A percentile compares a stretch with the other conserved stretches of the same genome.
Conservation (phyloP, 2,888 invertebrate species). For the Archips crataeganus region DNA sequence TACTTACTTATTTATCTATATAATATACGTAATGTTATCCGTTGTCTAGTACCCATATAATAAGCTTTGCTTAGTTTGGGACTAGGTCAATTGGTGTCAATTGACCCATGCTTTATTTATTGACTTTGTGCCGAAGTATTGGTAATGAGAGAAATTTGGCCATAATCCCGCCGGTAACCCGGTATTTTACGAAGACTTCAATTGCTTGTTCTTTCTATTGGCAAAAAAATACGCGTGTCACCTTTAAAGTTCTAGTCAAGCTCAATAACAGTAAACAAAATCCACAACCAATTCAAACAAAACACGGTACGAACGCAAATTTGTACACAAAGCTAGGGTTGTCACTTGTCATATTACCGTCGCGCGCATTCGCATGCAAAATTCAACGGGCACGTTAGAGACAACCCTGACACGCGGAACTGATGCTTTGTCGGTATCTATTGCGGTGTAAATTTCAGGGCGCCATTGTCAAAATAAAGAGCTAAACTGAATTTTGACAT, state of each 20-base stretch:
- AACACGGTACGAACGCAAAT: slow-evolving; percentile 45
- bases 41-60: too few species aligned
- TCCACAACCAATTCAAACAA: slow-evolving; percentile 41
- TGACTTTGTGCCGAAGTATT: too few species aligned
- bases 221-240: background rate
- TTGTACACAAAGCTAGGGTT: slow-evolving; percentile 65
- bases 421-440: slow-evolving; percentile 73
- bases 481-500: background rate
- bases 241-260: background rate
- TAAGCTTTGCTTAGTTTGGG: too few species aligned
- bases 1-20: too few species aligned
- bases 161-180: too few species aligned
- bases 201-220: too few species aligned
- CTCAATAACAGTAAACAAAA: background rate
- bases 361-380: slow-evolving; percentile 77
- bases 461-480: slow-evolving; percentile 2
- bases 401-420: slow-evolving; percentile 78
- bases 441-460: slow-evolving; percentile 51
- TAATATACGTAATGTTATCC: too few species aligned
- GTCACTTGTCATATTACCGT: slow-evolving; percentile 82
- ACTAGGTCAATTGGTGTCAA: too few species aligned
- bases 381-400: slow-evolving; percentile 72
- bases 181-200: too few species aligned
- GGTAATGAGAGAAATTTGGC: too few species aligned
- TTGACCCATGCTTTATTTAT: too few species aligned